A percentile compares a stretch with the other conserved stretches of the same genome.
phyloP scores from a whole-genome alignment of 2,113 vertebrate genomes.

The Mixornis gularis region DNA sequence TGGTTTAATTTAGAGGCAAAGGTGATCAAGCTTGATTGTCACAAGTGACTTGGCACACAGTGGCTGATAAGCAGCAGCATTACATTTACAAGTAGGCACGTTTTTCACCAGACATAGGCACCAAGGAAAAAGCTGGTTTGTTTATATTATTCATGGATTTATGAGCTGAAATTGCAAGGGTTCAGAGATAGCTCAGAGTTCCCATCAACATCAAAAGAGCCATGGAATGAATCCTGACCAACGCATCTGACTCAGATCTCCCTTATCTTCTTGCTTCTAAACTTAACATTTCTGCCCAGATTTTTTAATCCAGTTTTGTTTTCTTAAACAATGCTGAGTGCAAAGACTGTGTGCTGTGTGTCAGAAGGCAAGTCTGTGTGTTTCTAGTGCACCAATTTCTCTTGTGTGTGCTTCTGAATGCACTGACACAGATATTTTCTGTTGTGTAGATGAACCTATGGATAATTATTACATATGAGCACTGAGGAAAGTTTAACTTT shows the following conservation, averaged over 20 bases:
- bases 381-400: neutral
- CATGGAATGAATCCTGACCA: neutral
- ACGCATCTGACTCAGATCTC: neutral
- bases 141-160: slow-evolving; percentile 8
- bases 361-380: neutral
- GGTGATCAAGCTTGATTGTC: neutral
- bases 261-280: neutral
- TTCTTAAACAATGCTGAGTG: neutral
- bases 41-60: neutral
- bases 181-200: neutral
- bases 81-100: neutral
- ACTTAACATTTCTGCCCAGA: neutral
- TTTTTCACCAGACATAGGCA: neutral
- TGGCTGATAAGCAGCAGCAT: neutral
- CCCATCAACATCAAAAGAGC: slow-evolving; percentile 4
- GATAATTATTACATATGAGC: neutral
- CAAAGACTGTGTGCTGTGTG: neutral
- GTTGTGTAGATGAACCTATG: neutral
- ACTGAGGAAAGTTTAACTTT: neutral
- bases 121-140: neutral
- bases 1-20: neutral
- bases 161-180: slow-evolving; percentile 9
- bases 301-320: neutral
- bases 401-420: neutral
- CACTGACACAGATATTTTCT: neutral